Conservation (phyloP, 2,797 vertebrate genomes). For the Aphelocoma californica region DNA sequence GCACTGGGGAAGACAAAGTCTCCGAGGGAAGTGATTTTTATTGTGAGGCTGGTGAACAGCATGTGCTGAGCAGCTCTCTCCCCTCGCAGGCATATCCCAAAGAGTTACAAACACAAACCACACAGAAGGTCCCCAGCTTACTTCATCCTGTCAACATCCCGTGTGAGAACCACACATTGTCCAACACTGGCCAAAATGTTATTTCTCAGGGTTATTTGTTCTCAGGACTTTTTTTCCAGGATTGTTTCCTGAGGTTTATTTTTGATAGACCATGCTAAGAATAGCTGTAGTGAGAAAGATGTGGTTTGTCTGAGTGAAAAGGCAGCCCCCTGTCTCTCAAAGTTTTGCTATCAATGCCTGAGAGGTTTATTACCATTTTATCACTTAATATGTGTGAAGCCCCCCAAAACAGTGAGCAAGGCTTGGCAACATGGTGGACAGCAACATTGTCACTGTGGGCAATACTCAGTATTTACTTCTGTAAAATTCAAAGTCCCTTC, state of each 20-base stretch:
- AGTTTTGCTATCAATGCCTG: background rate
- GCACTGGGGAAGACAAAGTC: background rate
- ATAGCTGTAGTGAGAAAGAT: background rate
- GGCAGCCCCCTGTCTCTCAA: background rate
- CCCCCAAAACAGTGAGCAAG: background rate
- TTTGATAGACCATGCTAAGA: background rate
- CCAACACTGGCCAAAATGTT: background rate
- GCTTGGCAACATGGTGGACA: background rate
- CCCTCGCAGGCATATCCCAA: background rate
- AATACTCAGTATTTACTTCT: background rate
- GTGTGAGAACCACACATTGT: background rate
- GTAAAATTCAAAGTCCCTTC: background rate
- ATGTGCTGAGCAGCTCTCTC: background rate
- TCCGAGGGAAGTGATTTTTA: background rate
- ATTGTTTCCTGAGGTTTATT: background rate
- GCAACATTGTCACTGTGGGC: background rate
- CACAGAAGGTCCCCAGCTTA: background rate
- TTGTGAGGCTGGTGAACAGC: background rate
- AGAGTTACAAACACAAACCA: background rate
- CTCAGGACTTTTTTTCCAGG: background rate
- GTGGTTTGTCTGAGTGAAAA: background rate
- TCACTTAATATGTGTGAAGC: background rate
- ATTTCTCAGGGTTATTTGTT: background rate
- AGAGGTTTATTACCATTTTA: background rate
- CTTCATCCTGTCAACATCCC: background rate